Conservation (phyloP, 2,888 invertebrate genomes). For the Diarsia brunnea region DNA sequence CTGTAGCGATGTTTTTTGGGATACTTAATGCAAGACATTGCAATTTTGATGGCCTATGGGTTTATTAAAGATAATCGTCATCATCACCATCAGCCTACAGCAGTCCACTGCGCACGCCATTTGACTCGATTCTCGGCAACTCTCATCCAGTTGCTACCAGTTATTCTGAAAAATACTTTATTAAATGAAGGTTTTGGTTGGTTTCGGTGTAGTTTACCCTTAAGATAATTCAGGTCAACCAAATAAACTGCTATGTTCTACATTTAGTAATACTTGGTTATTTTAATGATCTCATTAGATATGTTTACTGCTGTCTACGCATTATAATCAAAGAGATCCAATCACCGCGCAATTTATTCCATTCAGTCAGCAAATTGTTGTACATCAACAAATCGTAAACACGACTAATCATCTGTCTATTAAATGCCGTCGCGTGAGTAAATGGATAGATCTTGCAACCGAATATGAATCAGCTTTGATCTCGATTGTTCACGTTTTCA, state of each 20-base stretch:
- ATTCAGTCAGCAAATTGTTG: conserved; percentile 10
- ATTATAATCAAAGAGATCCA: conserved; percentile 24
- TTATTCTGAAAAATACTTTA: not conserved
- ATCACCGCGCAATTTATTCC: conserved; percentile 16
- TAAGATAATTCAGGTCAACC: not conserved
- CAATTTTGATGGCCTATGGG: no score
- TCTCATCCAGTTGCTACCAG: no score
- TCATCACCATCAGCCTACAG: no score
- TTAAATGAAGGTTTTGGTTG: not conserved
- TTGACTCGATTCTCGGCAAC: no score
- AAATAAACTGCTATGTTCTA: not conserved
- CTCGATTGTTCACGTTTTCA: conserved; percentile 17
- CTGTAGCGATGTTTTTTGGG: conserved; percentile 10
- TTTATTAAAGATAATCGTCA: no score
- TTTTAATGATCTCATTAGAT: conserved; percentile 1
- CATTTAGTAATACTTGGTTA: no score
- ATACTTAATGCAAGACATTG: not conserved
- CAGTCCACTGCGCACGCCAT: no score
- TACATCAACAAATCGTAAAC: conserved; percentile 16
- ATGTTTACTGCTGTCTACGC: conserved; percentile 19
- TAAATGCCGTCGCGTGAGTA: conserved; percentile 31
- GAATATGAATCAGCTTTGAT: conserved; percentile 22
- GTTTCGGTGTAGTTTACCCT: not conserved
- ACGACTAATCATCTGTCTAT: conserved; percentile 27
- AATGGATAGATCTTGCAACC: conserved; percentile 17